Percentiles rank a stretch among this genome's conserved stretches.
These are phyloP conservation scores for Orthosia incerta DNA, from an alignment of 2,888 invertebrate species.

Conservation along the genomic window DNA sequence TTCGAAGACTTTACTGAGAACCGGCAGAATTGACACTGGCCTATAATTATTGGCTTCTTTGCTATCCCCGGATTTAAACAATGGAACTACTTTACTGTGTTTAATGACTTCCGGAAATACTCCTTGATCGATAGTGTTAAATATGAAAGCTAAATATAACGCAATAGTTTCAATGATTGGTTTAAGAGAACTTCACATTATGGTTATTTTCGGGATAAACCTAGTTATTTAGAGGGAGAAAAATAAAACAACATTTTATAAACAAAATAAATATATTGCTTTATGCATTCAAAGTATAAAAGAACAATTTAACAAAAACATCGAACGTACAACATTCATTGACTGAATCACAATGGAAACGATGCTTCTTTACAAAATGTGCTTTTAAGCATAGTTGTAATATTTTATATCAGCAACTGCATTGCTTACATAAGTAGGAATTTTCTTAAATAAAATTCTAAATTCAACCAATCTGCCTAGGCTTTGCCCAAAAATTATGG, in stretches of 20 bases:
- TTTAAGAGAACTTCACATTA: not conserved
- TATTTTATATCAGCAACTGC: conserved; percentile 52
- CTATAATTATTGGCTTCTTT: no score
- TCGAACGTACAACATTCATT: conserved; percentile 72
- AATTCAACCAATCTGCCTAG: not conserved
- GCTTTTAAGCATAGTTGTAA: conserved; percentile 61
- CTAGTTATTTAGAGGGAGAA: not conserved
- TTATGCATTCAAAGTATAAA: conserved; percentile 84
- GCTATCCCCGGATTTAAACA: no score
- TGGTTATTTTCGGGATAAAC: not conserved
- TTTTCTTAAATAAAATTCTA: conserved; percentile 27
- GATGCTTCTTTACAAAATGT: conserved; percentile 58
- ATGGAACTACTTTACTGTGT: no score
- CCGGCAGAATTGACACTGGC: no score
- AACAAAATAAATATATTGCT: conserved; percentile 85
- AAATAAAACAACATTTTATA: conserved; percentile 76
- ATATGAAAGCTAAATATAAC: no score
- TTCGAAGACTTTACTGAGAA: no score
- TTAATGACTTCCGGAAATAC: no score
- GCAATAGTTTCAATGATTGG: no score
- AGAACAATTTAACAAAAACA: conserved; percentile 74
- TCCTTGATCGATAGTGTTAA: no score
- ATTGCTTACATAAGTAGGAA: conserved; percentile 48
- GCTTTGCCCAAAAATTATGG: not conserved
- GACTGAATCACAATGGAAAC: conserved; percentile 67